These are phyloP conservation scores for Drosophila lini DNA, from an alignment of 1,140 invertebrate genomes.

Conservation along the genomic window DNA sequence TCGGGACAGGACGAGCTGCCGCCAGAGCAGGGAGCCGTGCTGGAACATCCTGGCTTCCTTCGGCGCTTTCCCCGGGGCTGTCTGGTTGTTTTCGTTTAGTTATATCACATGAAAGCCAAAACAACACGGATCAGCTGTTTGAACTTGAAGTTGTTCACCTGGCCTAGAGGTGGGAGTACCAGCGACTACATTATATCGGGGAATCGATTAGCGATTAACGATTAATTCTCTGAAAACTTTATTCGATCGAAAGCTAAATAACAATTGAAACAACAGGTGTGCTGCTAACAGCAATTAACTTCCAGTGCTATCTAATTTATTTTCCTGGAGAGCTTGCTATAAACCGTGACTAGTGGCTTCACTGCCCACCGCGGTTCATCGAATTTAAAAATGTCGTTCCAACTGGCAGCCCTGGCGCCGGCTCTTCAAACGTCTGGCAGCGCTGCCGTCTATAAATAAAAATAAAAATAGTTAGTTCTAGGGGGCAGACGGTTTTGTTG, in stretches of 20 bases:
- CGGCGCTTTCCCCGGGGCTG: constrained; percentile 7
- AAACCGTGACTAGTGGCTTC: not conserved
- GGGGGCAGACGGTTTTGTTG: constrained; percentile 48
- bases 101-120: constrained; percentile 70
- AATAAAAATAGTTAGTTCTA: constrained; percentile 20
- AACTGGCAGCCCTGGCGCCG: not conserved
- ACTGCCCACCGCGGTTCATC: not conserved
- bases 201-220: not conserved
- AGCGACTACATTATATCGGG: not conserved
- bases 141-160: constrained; percentile 50
- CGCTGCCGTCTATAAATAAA: constrained; percentile 9
- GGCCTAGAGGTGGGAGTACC: constrained; percentile 1
- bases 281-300: no score
- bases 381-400: not conserved
- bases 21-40: constrained; percentile 45
- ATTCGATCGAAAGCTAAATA: no score
- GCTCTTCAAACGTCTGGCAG: not conserved
- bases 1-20: constrained; percentile 38
- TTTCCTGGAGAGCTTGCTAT: no score
- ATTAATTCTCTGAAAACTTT: no score
- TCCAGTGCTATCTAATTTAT: no score
- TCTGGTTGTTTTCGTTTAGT: constrained; percentile 41
- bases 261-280: no score
- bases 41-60: constrained; percentile 41
- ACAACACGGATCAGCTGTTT: constrained; percentile 67